Evolutionary conservation across 2,797 vertebrate species (phyloP), one percentile per base, ranked within the genome.

Genomic region (Aplochiton taeniatus): DNA sequence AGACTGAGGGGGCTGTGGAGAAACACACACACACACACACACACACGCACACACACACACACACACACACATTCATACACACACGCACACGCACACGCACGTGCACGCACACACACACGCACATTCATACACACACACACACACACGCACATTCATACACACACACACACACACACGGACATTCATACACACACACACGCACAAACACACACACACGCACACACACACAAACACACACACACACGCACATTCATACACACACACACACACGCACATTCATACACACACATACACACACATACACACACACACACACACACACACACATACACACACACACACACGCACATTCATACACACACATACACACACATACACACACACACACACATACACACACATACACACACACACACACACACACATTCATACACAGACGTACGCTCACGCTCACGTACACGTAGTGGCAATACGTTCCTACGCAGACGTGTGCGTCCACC

Each of bases 1-100:
- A 95, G 88, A 80, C 92, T 90, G 85, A 98, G 89, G 68, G 90
- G 94, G 79, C 96, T 97, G 87, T 44, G 45, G 82, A 54, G 68
- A 85, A 70, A 85, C 66, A 73, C 58, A 77, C 68, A 75, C 63
- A 71, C 72, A 60, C 71, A 77, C 50, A 20, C 63, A 63, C 60
- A 45, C 63, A 50, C 66, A 62, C 17, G 69, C 55, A 68, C 61
- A 53, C 31, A 62, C 44, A 47, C 46, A 47, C 63, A 66, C 59
- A 65, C 54, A 54, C 64, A 55, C 54, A 61, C 48, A 61, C 65
- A 55, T 43, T 45, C 50, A 66, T 54, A 58, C 46, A 57, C 18
- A 47, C 41, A 56, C 19, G 19, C 7, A 17, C 43, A 31, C 18
- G 31, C 16, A 17, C 45, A 56, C 31, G 51, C 17, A 44, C 19